Base-by-base conservation (phyloP, 2,113 vertebrate species). In the Phaetusa simplex region DNA sequence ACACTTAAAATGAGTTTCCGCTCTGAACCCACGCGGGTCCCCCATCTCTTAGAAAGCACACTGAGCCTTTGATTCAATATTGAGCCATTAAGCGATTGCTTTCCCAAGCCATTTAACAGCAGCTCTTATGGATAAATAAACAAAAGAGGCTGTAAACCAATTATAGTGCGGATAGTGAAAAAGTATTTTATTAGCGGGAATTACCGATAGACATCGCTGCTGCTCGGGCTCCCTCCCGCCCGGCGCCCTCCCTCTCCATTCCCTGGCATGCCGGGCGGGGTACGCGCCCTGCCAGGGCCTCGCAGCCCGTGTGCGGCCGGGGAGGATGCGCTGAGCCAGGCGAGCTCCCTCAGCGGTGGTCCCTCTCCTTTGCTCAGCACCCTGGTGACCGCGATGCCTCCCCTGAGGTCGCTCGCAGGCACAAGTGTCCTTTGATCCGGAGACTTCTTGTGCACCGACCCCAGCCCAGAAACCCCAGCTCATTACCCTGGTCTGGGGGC, bases 51-150 rank as follows among this genome's bases (percentile, higher is more conserved):
- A 83, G 77, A 79, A 86, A 93, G 96, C 95, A 86, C 87, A 40
- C 29, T 40, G 88, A 94, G 93, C 71, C 93, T 97, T 96, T 97
- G 96, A 96, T 91, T 94, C 98, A 98, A 98, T 98, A 98, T 97
- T 96, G 88, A 98, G 96, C 98, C 99, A 99, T 99, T 99, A 99
- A 96, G 98, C 98, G 85, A 98, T 98, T 98, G 98, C 96, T 98
- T 96, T 98, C 95, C 97, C 98, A 98, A 98, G 98, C 98, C 99
- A 99, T 99, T 99, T 99, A 98, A 98, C 99, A 98, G 93, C 98
- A 94, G 98, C 98, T 98, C 98, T 99, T 97, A 96, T 98, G 98
- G 98, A 98, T 99, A 99, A 98, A 99, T 97, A 98, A 99, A 99
- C 98, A 99, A 88, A 98, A 98, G 97, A 96, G 97, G 98, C 98